Conservation (phyloP, 2,113 vertebrate species). For the Poecilia latipinna region DNA sequence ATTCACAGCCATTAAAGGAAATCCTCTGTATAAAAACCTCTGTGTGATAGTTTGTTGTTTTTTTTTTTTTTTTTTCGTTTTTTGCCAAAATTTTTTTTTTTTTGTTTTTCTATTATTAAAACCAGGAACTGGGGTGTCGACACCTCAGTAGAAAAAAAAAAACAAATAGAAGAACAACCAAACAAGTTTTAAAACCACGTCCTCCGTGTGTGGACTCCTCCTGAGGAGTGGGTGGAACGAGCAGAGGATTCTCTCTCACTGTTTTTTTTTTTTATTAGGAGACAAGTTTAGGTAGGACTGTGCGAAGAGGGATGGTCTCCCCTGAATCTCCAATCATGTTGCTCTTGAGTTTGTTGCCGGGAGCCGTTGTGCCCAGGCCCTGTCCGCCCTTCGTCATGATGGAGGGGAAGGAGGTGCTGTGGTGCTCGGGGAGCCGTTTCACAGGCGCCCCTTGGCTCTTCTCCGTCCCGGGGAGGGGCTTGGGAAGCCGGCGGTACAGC, state of each 20-base stretch:
- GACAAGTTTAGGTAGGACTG: constrained; percentile 95
- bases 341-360: constrained; percentile 90
- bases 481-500: constrained; percentile 89
- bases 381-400: constrained; percentile 86
- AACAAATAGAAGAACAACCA: constrained; percentile 72
- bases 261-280: constrained; percentile 77
- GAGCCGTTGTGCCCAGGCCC: constrained; percentile 72
- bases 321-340: constrained; percentile 86
- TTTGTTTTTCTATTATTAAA: constrained; percentile 68
- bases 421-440: constrained; percentile 85
- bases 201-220: constrained; percentile 64
- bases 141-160: constrained; percentile 71
- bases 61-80: constrained; percentile 28
- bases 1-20: constrained; percentile 56
- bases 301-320: constrained; percentile 88
- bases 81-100: constrained; percentile 30
- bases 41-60: neutral
- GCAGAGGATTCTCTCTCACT: constrained; percentile 32
- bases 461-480: constrained; percentile 79
- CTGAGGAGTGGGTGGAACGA: constrained; percentile 65
- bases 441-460: constrained; percentile 75
- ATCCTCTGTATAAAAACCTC: constrained; percentile 71
- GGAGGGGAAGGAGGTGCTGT: constrained; percentile 88
- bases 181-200: constrained; percentile 69
- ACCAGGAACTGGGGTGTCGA: constrained; percentile 72